These are phyloP conservation scores for Drosophila pallidifrons DNA, from an alignment of 1,140 invertebrate species.

Conservation along the genomic window DNA sequence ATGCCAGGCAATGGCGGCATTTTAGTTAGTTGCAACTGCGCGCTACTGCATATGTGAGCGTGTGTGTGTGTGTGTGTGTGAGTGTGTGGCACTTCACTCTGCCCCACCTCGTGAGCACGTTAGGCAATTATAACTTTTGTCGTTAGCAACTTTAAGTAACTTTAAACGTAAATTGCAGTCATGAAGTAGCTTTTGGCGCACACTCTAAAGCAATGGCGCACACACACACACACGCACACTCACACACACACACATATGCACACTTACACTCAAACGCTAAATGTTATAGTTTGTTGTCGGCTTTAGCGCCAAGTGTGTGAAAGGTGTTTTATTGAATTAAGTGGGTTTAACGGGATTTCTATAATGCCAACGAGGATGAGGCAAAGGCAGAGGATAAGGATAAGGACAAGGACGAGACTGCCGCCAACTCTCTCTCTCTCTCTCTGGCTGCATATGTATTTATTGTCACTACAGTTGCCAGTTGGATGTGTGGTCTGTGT, in stretches of 20 bases:
- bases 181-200: conserved; percentile 82
- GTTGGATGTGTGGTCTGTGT: not conserved
- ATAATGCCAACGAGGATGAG: conserved; percentile 68
- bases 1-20: conserved; percentile 50
- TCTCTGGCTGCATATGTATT: conserved; percentile 71
- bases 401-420: not conserved
- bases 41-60: not conserved
- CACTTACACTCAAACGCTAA: conserved; percentile 40
- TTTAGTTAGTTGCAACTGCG: conserved; percentile 58
- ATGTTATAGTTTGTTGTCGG: conserved; percentile 79
- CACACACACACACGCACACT: conserved; percentile 19
- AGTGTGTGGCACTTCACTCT: conserved; percentile 3
- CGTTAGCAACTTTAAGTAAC: conserved; percentile 84
- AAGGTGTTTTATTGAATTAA: conserved; percentile 84
- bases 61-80: conserved; percentile 12
- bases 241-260: conserved; percentile 14
- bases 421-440: conserved; percentile 14
- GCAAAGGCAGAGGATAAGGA: not conserved
- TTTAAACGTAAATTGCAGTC: conserved; percentile 84
- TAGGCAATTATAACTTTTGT: conserved; percentile 85
- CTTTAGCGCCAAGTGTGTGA: conserved; percentile 79
- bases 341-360: conserved; percentile 83
- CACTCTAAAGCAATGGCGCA: conserved; percentile 59
- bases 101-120: conserved; percentile 59
- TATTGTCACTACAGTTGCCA: conserved; percentile 74